Base-by-base conservation (phyloP, 2,113 vertebrate genomes). In the Solea solea region DNA sequence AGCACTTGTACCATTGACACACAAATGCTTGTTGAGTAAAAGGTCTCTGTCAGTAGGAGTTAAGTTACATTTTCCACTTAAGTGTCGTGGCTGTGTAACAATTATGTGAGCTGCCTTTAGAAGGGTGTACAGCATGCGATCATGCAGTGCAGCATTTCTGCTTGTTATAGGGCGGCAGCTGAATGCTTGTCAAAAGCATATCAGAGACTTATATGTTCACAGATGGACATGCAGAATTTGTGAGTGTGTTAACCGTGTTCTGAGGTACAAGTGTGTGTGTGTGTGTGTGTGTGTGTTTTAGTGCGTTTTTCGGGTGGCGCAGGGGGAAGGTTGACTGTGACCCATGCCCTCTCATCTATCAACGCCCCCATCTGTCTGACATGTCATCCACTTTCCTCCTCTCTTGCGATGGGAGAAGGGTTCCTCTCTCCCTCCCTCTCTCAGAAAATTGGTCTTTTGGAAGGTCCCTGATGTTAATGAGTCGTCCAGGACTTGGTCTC, bases 271-370 rank as follows among this genome's bases (percentile, higher is more conserved):
- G 52, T 59, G 59, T 65, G 61, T 61, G 27, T 62, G 5, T 49
- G 14, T 56, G 44, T 57, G 11, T 62, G 16, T 41, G 14, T 56
- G 60, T 63, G 55, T 76, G 40, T 69, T 63, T 68, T 56, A 21
- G 51, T 74, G 40, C 21, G 34, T 48, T 40, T 72, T 27, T 13
- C 12, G 9, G 25, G 53, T 5, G 21, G 21, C 11, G 9, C 2
- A 21, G 57, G 52, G 72, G 74, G 72, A 45, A 72, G 80, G 74
- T 61, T 76, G 62, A 74, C 50, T 87, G 55, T 80, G 84, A 89
- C 87, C 88, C 78, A 74, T 84, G 67, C 82, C 72, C 79, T 68
- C 88, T 90, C 89, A 92, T 92, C 85, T 86, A 92, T 90, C 89
- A 92, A 86, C 72, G 75, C 88, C 87, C 76, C 86, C 86, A 61